Evolutionary conservation across 2,113 vertebrate species (phyloP), one percentile per base, ranked within the genome.

Genomic region (Anoplopoma fimbria): DNA sequence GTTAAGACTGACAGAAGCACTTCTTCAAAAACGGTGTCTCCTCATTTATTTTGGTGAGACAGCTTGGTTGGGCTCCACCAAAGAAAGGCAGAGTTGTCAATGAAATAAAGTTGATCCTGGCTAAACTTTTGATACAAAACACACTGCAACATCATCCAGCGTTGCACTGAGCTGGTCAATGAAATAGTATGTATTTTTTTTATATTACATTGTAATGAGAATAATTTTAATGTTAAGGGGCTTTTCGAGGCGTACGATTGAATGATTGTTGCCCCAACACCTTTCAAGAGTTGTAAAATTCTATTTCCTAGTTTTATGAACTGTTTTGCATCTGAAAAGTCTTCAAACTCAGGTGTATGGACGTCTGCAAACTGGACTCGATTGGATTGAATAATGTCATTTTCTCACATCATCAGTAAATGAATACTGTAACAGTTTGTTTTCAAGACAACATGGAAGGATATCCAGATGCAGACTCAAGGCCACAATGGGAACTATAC

Each of bases 11-110:
- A 29, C 25, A 6, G 21, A 36, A 27, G 47, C 42, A 29, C 57
- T 9, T 70, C 17, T 69, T 73, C 33, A 61, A 36, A 61, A 84
- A 42, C 0, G 1, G 19, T 14, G 38, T 49, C 21, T 25, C 10
- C 27, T 61, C 29, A 31, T 75, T 75, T n/a, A 75, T 65, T 64
- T 17, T 13, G 29, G 7, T 45, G 40, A 65, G 6, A 63, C 34
- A 62, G 25, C 10, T 6, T 12, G 2, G 42, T 13, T 6, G 8
- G 29, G 5, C n/a, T 42, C 36, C 8, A 14, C 6, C 9, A 33
- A 36, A 14, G 6, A 15, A 19, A 60, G 6, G 17, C 9, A 17
- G 19, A 34, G 1, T 7, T 45, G 21, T 55, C 49, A 0, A 1
- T 47, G 21, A 60, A 67, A 71, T 51, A 64, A 71, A 61, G 42